Evolutionary conservation across 2,888 invertebrate species (phyloP).

Genomic region (Oxycera nigricornis): DNA sequence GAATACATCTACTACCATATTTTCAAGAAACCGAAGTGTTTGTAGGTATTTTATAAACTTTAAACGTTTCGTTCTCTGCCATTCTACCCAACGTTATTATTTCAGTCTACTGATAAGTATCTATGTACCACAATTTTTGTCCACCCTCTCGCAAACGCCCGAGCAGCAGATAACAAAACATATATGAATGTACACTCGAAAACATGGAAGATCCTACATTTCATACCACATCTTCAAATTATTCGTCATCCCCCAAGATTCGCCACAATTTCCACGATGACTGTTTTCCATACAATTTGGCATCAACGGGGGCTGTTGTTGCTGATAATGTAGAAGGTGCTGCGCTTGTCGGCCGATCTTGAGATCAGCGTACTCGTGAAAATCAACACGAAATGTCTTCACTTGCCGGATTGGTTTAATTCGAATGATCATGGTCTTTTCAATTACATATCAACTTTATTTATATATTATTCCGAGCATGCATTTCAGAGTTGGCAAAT

Average conservation of each 20-base stretch:
- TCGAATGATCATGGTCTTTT: slow-evolving; percentile 23
- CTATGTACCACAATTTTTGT: neutral
- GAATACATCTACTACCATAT: neutral
- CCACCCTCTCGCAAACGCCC: neutral
- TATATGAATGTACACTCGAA: neutral
- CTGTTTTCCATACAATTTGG: neutral
- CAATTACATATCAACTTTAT: no score
- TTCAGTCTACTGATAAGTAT: neutral
- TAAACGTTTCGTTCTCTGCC: neutral
- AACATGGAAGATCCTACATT: neutral
- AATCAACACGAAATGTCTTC: neutral
- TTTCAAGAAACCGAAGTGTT: neutral
- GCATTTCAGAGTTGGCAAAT: neutral
- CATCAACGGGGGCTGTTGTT: no score
- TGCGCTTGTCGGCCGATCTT: no score
- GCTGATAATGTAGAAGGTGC: no score
- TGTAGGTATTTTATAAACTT: neutral
- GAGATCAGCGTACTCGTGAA: slow-evolving; percentile 30
- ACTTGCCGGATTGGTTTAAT: neutral
- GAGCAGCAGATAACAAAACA: neutral
- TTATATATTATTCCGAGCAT: neutral
- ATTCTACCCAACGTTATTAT: neutral
- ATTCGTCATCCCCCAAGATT: neutral
- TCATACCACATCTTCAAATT: neutral
- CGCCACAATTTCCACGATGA: neutral